phyloP scores from a whole-genome alignment of 1,140 invertebrate species.

The Cephus cinctus region DNA sequence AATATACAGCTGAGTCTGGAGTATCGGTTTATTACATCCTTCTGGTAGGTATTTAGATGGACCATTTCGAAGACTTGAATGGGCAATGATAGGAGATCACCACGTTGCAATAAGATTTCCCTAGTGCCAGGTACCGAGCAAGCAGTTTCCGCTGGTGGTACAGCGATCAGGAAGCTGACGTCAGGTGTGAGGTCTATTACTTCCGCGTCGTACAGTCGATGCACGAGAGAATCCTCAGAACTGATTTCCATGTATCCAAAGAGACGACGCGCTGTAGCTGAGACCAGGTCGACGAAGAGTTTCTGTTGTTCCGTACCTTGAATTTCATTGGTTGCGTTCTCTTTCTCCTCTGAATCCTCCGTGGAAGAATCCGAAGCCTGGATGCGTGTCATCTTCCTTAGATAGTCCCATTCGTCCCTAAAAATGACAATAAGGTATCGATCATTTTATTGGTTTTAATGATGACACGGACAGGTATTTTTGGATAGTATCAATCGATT shows the following conservation, averaged over 20 bases:
- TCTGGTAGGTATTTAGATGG: constrained; percentile 87
- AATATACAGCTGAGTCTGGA: constrained; percentile 87
- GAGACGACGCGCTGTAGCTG: constrained; percentile 68
- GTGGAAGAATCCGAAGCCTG: constrained; percentile 32
- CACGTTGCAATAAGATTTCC: constrained; percentile 75
- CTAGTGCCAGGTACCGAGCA: constrained; percentile 87
- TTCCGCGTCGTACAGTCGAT: constrained; percentile 87
- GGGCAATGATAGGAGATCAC: constrained; percentile 80
- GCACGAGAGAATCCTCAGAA: constrained; percentile 64
- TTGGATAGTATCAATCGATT: constrained; percentile 3
- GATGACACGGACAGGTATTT: not conserved
- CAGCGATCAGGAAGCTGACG: constrained; percentile 86
- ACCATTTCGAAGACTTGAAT: constrained; percentile 93
- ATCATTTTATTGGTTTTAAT: constrained; percentile 45
- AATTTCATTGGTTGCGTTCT: constrained; percentile 53
- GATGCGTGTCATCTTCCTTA: constrained; percentile 61
- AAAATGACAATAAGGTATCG: constrained; percentile 55
- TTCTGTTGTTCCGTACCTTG: constrained; percentile 72
- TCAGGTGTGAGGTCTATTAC: constrained; percentile 86
- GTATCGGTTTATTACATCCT: constrained; percentile 83
- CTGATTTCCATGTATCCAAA: constrained; percentile 80
- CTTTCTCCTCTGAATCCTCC: constrained; percentile 48
- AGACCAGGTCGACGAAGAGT: constrained; percentile 74
- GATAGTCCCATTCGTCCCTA: constrained; percentile 89
- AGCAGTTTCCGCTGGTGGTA: constrained; percentile 85